These are phyloP conservation scores for Cyanistes caeruleus DNA, from an alignment of 2,113 vertebrate species.

Conservation along the genomic window DNA sequence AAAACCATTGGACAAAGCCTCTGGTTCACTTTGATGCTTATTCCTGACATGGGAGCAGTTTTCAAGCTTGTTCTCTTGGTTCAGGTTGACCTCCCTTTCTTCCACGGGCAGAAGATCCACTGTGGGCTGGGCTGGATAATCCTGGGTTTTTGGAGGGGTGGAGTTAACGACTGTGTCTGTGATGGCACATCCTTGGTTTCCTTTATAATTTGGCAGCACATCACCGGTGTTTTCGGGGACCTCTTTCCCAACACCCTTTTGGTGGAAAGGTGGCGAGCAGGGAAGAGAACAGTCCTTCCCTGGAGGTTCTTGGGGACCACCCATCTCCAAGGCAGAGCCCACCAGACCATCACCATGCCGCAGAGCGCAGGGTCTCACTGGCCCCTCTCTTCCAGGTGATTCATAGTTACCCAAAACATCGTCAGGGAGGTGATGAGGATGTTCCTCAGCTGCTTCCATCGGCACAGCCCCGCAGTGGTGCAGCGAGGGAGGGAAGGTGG, in stretches of 20 bases:
- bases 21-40: not conserved
- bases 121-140: slow-evolving; percentile 20
- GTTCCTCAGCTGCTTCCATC: rapidly evolving
- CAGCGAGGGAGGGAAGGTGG: not conserved
- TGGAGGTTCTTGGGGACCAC: not conserved
- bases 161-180: not conserved
- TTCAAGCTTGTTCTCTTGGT: not conserved
- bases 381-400: not conserved
- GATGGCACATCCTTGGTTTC: not conserved
- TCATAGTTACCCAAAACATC: not conserved
- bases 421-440: not conserved
- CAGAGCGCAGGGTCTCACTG: not conserved
- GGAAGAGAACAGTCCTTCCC: not conserved
- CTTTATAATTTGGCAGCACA: slow-evolving; percentile 16
- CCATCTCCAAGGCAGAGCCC: not conserved
- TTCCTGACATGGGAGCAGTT: not conserved
- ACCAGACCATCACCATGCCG: not conserved
- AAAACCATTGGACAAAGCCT: not conserved
- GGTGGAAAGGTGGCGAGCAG: not conserved
- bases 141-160: slow-evolving; percentile 22
- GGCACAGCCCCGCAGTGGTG: not conserved
- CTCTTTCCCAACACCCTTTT: not conserved
- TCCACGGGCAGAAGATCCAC: slow-evolving; percentile 9
- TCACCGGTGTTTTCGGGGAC: not conserved
- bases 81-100: not conserved